These are phyloP conservation scores for Clistopyga incitator DNA, from an alignment of 2,888 invertebrate species.

Conservation along the genomic window DNA sequence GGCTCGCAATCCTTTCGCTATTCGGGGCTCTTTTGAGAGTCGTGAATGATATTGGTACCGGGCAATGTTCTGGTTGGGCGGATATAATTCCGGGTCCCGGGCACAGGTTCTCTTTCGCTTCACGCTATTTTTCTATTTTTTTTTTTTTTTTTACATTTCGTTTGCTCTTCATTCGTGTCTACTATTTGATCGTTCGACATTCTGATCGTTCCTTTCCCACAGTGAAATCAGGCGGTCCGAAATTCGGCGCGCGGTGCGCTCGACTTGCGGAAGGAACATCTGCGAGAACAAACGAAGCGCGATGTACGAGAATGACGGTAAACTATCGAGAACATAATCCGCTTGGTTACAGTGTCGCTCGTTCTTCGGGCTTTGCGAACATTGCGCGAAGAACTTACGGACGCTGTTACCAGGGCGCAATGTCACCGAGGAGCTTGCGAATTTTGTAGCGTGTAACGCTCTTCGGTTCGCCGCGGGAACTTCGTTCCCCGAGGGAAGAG, in stretches of 20 bases:
- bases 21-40: not conserved
- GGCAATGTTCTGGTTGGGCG: constrained; percentile 20
- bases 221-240: not conserved
- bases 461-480: not conserved
- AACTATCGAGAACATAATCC: constrained; percentile 17
- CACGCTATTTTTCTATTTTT: not conserved
- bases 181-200: constrained; percentile 48
- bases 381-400: constrained; percentile 76
- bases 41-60: constrained; percentile 38
- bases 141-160: too few relatives aligned
- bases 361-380: constrained; percentile 71
- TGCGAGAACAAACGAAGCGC: not conserved
- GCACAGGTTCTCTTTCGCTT: constrained; percentile 1
- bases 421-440: constrained; percentile 54
- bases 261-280: constrained; percentile 5
- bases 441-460: not conserved
- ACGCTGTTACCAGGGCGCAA: constrained; percentile 71
- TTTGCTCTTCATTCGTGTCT: constrained; percentile 11
- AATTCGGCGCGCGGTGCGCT: not conserved
- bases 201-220: constrained; percentile 59
- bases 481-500: not conserved
- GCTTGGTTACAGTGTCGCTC: constrained; percentile 14
- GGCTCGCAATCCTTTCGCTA: not conserved
- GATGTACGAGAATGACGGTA: not conserved
- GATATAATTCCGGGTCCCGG: constrained; percentile 11